Evolutionary conservation across 2,113 vertebrate species (phyloP), one percentile per base, ranked within the genome.

Genomic region (Sinocyclocheilus maitianheensis): DNA sequence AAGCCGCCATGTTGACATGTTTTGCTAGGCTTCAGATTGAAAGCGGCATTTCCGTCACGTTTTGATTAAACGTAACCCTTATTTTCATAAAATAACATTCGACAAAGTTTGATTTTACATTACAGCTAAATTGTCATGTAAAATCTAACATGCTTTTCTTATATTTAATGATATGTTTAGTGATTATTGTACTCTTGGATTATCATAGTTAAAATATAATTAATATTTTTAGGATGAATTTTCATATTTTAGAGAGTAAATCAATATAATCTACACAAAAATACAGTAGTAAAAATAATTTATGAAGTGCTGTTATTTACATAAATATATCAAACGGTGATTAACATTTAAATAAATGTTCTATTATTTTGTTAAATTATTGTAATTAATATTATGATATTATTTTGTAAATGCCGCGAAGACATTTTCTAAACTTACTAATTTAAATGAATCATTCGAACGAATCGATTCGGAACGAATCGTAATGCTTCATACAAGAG

Each of bases 1-100:
- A n/a, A n/a, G 55, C 24, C 69, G 85, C 78, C 85, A 86, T 86
- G 18, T 86, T 86, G 40, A 51, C 37, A 75, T 86, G 16, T 72
- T 51, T 80, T 58, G 48, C 58, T 58, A 0, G 4, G 11, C 20
- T n/a, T 83, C 30, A 2, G 81, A 74, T 83, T 43, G 46, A n/a
- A 58, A 74, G 11, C 65, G 26, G 81, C 51, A 83, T 24, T 83
- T 83, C 60, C 81, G 81, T 83, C 67, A 24, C 6, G 26, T 55
- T 16, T 55, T 12, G 1, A 53, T 67, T 0, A 71, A 67, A 48
- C 1, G 2, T n/a, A 40, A 48, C 13, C 9, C 3, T 53, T 53
- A 3, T 18, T 82, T 71, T 26, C 24, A 34, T 3, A 9, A 18
- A 71, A 30, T 18, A 13, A 82, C 79, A 26, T 81, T 81, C 79